Conservation (phyloP, 2,113 vertebrate species). For the Haemorhous mexicanus region DNA sequence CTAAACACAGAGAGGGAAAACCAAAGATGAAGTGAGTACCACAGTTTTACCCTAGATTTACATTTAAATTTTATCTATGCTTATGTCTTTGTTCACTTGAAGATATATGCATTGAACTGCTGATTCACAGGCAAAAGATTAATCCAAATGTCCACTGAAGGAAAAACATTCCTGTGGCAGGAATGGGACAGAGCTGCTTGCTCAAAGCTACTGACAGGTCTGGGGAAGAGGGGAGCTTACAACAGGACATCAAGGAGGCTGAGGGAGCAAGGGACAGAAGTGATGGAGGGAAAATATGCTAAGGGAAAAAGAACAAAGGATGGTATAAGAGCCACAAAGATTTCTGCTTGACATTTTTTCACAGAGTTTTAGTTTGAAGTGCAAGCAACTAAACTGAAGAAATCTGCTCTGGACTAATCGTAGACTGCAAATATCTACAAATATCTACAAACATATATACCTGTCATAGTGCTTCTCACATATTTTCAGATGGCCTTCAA, state of each 20-base stretch:
- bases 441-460: background rate
- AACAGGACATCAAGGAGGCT: background rate
- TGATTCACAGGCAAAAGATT: background rate
- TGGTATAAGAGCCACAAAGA: background rate
- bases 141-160: background rate
- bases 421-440: background rate
- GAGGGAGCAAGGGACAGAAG: background rate
- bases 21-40: background rate
- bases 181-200: rapidly evolving
- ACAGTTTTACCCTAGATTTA: background rate
- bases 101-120: background rate
- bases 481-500: background rate
- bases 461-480: background rate
- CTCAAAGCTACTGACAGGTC: background rate
- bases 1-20: background rate
- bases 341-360: background rate
- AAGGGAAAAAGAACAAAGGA: background rate
- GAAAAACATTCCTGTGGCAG: background rate
- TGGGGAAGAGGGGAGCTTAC: background rate
- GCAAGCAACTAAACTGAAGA: background rate
- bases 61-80: background rate
- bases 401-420: background rate
- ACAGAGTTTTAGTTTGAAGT: background rate
- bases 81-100: background rate
- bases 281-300: background rate